Evolutionary conservation across 1,140 invertebrate species (phyloP).

Genomic region (Pissodes strobi): DNA sequence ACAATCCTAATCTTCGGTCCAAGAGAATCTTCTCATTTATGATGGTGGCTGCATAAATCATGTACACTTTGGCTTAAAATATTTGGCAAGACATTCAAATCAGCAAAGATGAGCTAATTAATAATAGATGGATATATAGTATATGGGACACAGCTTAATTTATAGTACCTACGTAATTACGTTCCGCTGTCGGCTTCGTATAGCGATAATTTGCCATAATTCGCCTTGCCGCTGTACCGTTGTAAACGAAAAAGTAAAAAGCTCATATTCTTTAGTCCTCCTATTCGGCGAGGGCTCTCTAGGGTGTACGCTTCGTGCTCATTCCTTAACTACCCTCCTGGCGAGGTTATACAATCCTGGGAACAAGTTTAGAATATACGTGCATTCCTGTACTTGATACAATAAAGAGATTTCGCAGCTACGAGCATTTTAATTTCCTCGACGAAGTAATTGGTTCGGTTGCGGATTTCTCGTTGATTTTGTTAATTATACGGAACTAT

Average conservation of each 20-base stretch:
- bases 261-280: conserved; percentile 21
- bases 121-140: too few relatives aligned
- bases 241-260: conserved; percentile 18
- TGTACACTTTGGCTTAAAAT: too few relatives aligned
- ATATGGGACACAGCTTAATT: too few relatives aligned
- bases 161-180: too few relatives aligned
- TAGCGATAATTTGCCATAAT: conserved; percentile 4
- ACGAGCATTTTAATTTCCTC: not conserved
- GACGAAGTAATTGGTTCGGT: conserved; percentile 5
- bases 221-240: not conserved
- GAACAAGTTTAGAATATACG: conserved; percentile 27
- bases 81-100: too few relatives aligned
- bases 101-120: too few relatives aligned
- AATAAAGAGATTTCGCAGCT: conserved; percentile 23
- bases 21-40: too few relatives aligned
- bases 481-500: too few relatives aligned
- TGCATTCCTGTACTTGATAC: conserved; percentile 28
- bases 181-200: too few relatives aligned
- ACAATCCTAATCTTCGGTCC: too few relatives aligned
- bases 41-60: too few relatives aligned
- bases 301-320: conserved; percentile 23
- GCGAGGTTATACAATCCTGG: conserved; percentile 21
- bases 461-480: not conserved
- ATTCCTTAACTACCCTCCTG: conserved; percentile 26
- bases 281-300: conserved; percentile 14